These are phyloP conservation scores for Erpornis zantholeuca DNA, from an alignment of 2,113 vertebrate species.

Conservation along the genomic window DNA sequence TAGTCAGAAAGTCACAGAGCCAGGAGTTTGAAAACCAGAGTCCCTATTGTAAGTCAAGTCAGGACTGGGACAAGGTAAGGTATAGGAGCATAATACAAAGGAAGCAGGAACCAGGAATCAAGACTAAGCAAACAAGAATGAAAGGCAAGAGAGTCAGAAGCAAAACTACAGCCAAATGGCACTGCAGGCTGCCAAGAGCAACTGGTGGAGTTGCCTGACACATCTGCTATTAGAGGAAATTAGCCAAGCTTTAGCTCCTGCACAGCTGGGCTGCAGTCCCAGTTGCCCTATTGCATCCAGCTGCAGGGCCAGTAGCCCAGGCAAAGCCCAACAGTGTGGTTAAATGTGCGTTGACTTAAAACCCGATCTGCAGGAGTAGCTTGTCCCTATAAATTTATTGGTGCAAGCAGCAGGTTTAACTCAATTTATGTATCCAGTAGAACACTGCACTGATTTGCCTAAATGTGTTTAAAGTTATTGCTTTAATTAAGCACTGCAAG, in stretches of 20 bases:
- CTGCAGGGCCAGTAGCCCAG: constrained; percentile 36
- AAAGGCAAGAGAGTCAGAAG: constrained; percentile 50
- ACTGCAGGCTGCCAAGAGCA: constrained; percentile 46
- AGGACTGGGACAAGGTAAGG: constrained; percentile 1
- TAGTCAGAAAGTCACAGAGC: background rate
- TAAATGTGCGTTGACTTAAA: background rate
- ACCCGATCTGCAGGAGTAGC: background rate
- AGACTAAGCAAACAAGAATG: constrained; percentile 44
- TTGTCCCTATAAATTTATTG: background rate
- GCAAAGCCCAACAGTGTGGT: background rate
- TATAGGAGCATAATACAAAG: background rate
- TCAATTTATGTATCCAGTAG: background rate
- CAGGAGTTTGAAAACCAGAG: background rate
- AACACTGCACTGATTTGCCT: background rate
- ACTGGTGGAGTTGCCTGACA: constrained; percentile 52
- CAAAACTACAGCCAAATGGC: constrained; percentile 42
- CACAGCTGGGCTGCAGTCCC: constrained; percentile 50
- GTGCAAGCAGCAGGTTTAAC: background rate
- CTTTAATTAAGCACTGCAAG: constrained; percentile 1
- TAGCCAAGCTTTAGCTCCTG: constrained; percentile 38
- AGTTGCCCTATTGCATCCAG: constrained; percentile 28
- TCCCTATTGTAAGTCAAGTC: background rate
- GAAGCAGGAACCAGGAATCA: constrained; percentile 19
- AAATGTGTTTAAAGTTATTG: background rate
- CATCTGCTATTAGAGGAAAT: constrained; percentile 50